Evolutionary conservation across 1,140 invertebrate genomes (phyloP), one percentile per base, ranked within the genome.

Genomic region (Drosophila mojavensis): DNA sequence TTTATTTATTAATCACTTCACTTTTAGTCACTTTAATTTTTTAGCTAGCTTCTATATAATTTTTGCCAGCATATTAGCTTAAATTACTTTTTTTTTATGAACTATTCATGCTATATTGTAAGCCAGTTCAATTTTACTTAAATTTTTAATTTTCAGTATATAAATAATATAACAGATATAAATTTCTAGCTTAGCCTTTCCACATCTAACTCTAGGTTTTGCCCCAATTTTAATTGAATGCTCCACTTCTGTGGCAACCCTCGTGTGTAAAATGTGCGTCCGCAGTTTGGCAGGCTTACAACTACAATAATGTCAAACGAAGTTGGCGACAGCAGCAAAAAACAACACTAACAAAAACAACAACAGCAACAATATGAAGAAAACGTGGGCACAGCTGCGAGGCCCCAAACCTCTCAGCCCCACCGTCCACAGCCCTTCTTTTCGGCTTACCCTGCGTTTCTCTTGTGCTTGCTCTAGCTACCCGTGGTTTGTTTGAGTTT

Each of bases 241-340:
- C 36, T 39, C 11, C 58, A 60, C 54, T 45, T 58, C 5, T 39
- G 6, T 5, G 33, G 17, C 60, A 20, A 20, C 53, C 56, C 78
- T 66, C 63, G 63, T 4, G n/a, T 13, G 17, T 20, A 3, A 30
- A 26, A 39, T 47, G 54, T 62, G 50, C 62, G 43, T 39, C 33
- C 41, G 41, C 39, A 24, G 50, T 58, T 75, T 81, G 79, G 71
- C 72, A 73, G 65, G 68, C 77, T 79, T 83, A 78, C 73, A 84
- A 74, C 81, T 67, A 74, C 77, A 84, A 84, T 74, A 74, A 84
- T 80, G 81, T 84, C 73, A 80, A 68, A 58, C 51, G 54, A 71
- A 84, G 62, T 83, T 83, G 81, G 81, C 59, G 79, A 71, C 65
- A 75, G 59, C 43, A 53, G 24, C 51, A 67, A 45, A 62, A 62